Base-by-base conservation (phyloP, 2,888 invertebrate genomes). In the Xylota segnis region DNA sequence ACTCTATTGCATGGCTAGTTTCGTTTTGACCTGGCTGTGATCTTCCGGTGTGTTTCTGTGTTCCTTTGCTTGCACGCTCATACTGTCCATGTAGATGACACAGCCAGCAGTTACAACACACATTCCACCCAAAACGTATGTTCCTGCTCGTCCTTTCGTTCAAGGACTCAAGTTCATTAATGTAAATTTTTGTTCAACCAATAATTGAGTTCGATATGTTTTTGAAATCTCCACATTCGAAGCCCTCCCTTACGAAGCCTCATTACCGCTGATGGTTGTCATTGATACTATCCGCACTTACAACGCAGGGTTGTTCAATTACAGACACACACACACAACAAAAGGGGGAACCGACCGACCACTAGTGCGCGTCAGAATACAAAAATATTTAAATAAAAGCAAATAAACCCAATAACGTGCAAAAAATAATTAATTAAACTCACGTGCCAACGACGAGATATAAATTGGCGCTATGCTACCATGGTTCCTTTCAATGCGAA, bases 391-490 rank as follows among this genome's bases (percentile, higher is more conserved):
- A 45, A 45, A 43, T 43, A 50, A 50, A 56, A 34, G 16, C 7
- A 34, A 56, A 16, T 14, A 56, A 34, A 29, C 6, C 32, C 4
- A 34, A 56, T 56, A 56, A 34, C 56, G 34, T 56, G 52, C 52
- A n/a, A 23, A 14, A 56, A 56, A 14, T 56, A 34, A 32, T 56
- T 56, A 56, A 34, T 56, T 56, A 34, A 56, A 16, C 16, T 56
- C 56, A 56, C 34, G 56, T 56, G 32, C 16, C n/a, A 9, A 7
- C 32, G 1, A 14, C n/a, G n/a, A 54, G 27, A 29, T n/a, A 54
- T 29, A 54, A 52, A 52, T 52, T 4, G 27, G 10, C 5, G 47
- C 45, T 16, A 5, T 14, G 23, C 23, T 45, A 9, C 47, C 47
- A 47, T 47, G 10, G n/a, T 14, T 29, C n/a, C 54, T 6, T 52